phyloP scores from a whole-genome alignment of 2,797 vertebrate genomes.

The Gila robusta region DNA sequence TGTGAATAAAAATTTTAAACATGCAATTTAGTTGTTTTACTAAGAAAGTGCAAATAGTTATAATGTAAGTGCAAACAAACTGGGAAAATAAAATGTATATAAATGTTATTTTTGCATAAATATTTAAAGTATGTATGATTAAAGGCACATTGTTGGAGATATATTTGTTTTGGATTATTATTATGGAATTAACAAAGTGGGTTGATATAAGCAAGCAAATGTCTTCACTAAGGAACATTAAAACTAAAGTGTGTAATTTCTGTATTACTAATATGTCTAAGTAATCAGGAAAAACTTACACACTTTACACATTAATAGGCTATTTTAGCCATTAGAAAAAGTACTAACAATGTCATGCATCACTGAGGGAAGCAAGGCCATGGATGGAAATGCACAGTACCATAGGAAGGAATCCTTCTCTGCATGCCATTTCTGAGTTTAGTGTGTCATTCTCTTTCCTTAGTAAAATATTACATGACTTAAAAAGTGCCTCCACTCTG shows the following conservation, averaged over 20 bases:
- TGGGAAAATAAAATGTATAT: background rate
- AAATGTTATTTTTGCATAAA: background rate
- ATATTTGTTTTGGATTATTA: background rate
- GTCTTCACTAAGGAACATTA: background rate
- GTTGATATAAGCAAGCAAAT: background rate
- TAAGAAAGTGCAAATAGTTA: no score
- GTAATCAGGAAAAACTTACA: background rate
- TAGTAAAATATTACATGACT: conserved; percentile 74
- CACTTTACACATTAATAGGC: background rate
- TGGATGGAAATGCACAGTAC: conserved; percentile 80
- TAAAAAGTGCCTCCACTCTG: conserved; percentile 78
- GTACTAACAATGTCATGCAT: background rate
- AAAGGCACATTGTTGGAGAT: background rate
- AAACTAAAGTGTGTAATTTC: background rate
- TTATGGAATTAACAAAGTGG: background rate
- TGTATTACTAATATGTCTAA: background rate
- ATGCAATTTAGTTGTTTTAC: background rate
- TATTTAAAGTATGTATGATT: background rate
- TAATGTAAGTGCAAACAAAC: no score
- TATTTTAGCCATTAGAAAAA: background rate
- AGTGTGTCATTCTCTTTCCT: conserved; percentile 72
- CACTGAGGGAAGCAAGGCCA: conserved; percentile 75
- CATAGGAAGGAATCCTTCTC: conserved; percentile 67
- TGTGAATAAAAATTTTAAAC: background rate
- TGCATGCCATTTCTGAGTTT: conserved; percentile 66